Percentiles rank a stretch among this genome's conserved stretches.
Evolutionary conservation across 1,140 invertebrate genomes (phyloP).

Genomic region (Harpegnathos saltator): DNA sequence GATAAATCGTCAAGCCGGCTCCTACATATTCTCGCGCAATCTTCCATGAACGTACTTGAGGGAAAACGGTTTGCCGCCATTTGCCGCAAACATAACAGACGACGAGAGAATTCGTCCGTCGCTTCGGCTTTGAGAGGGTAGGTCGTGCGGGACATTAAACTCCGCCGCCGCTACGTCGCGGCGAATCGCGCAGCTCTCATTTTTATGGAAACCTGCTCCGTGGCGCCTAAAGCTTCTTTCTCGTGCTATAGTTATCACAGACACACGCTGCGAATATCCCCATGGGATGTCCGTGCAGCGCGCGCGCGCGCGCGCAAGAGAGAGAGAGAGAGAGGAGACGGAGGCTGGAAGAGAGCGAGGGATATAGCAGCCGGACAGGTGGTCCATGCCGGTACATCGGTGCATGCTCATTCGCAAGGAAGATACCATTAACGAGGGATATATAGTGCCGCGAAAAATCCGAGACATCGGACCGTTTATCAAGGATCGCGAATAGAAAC

Average conservation of each 20-base stretch:
- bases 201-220: conserved; percentile 79
- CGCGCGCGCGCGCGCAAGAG: conserved; percentile 45
- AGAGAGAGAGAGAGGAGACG: conserved; percentile 30
- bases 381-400: conserved; percentile 63
- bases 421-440: conserved; percentile 70
- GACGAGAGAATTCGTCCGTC: conserved; percentile 65
- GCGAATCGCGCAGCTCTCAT: conserved; percentile 72
- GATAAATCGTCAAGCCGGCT: neutral
- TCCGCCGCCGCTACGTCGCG: conserved; percentile 62
- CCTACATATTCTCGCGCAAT: too few relatives aligned
- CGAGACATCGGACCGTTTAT: conserved; percentile 68
- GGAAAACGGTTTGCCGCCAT: too few relatives aligned
- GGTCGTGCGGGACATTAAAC: conserved; percentile 77
- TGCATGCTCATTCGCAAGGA: conserved; percentile 65
- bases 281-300: conserved; percentile 52
- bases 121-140: conserved; percentile 73
- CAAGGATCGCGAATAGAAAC: conserved; percentile 58
- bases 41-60: too few relatives aligned
- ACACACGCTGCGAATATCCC: conserved; percentile 63
- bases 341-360: conserved; percentile 33
- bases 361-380: conserved; percentile 67
- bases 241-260: conserved; percentile 58
- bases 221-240: conserved; percentile 76
- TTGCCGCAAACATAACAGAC: too few relatives aligned
- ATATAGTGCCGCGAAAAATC: conserved; percentile 69